Base-by-base conservation (phyloP, 2,888 invertebrate species). In the Mythimna ferrago region DNA sequence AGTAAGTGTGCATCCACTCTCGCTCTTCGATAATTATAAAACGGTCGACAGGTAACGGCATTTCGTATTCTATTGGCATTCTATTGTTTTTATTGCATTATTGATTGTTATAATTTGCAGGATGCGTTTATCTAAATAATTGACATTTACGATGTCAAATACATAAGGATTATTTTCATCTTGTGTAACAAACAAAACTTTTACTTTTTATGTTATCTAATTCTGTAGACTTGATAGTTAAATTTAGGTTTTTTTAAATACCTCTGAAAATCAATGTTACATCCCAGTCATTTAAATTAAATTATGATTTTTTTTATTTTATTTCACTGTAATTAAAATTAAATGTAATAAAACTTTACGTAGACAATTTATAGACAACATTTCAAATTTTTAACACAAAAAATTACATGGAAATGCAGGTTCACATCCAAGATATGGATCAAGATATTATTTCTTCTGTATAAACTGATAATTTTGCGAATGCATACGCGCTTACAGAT, bases 1-100 rank as follows among this genome's bases (percentile, higher is more conserved):
- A 90, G 89, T 90, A 89, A 89, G 89, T 76, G 78, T 83, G 77
- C 68, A 91, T 79, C 91, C 90, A 91, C 91, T 92, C 91, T 92
- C 91, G 89, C 87, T 89, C 88, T 88, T 84, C 78, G 76, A 85
- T 88, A 89, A 90, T 89, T 91, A 92, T 86, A 87, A 88, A 88
- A 82, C 83, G 84, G 84, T 85, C 84, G 84, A 86, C 88, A 87
- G 85, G 84, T 90, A 92, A 90, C 91, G 89, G 90, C 78, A 76
- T 64, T 84, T 82, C 76, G 85, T 85, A 81, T 85, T 80, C n/a
- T n/a, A n/a, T n/a, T n/a, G n/a, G n/a, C n/a, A n/a, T n/a, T 60
- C 83, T 83, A 85, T 80, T 85, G 77, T 82, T 80, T 65, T 77
- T 80, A 26, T 48, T 16, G 44, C 44, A 48, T 48, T 71, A 70